These are phyloP conservation scores for Lasioglossum pauxillum DNA, from an alignment of 2,888 invertebrate species.

Conservation along the genomic window DNA sequence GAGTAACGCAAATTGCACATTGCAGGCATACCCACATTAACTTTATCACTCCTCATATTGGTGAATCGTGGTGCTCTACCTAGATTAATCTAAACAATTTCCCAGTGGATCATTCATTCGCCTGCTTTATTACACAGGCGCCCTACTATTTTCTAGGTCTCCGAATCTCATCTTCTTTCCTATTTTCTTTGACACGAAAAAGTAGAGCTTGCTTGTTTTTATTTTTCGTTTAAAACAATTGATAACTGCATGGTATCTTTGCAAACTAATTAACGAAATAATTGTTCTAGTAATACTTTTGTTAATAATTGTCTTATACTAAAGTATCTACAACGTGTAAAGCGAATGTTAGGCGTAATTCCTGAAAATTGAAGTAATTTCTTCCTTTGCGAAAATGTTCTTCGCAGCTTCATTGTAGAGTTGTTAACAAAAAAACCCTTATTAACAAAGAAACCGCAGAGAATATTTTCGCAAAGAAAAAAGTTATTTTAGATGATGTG, in stretches of 20 bases:
- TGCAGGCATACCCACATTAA: background rate
- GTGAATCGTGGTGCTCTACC: background rate
- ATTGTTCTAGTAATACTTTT: too few species aligned
- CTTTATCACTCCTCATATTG: background rate
- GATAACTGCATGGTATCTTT: background rate
- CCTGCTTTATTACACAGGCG: background rate
- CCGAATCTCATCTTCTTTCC: background rate
- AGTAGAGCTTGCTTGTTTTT: background rate
- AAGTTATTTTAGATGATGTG: too few species aligned
- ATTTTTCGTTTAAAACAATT: background rate
- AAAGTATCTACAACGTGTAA: too few species aligned
- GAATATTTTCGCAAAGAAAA: too few species aligned
- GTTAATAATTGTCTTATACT: too few species aligned
- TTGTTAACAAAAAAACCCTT: too few species aligned
- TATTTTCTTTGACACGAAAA: background rate
- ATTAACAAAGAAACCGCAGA: too few species aligned
- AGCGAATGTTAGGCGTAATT: too few species aligned
- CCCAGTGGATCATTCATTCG: background rate
- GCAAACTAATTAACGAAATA: too few species aligned
- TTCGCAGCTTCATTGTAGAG: too few species aligned
- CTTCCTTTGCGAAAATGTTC: too few species aligned
- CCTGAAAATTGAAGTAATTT: too few species aligned
- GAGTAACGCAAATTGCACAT: constrained; percentile 27
- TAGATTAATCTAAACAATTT: constrained; percentile 7
- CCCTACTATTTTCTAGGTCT: background rate